A percentile compares a stretch with the other conserved stretches of the same genome.
Conservation (phyloP, 2,113 vertebrate genomes). For the Tetrax tetrax region DNA sequence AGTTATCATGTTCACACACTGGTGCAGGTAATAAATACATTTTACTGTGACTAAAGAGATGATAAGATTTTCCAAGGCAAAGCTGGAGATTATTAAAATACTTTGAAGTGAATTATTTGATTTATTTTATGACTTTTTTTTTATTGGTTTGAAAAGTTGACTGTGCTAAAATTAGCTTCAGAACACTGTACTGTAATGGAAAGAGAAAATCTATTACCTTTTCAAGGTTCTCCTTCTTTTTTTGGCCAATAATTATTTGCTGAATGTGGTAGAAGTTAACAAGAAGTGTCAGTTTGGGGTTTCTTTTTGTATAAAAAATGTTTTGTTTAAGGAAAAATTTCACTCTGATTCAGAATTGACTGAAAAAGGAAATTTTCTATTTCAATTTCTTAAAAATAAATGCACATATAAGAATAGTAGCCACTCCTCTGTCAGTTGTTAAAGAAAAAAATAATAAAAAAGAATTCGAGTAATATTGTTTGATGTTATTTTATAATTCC, state of each 20-base stretch:
- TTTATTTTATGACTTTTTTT: neutral
- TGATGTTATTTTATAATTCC: neutral
- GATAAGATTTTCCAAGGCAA: neutral
- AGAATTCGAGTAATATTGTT: neutral
- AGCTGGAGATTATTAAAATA: neutral
- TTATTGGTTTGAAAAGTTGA: neutral
- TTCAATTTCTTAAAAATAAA: neutral
- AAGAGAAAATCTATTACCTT: neutral
- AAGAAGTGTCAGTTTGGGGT: neutral
- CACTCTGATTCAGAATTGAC: neutral
- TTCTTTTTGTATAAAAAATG: neutral
- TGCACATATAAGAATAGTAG: neutral
- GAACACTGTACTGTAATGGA: neutral
- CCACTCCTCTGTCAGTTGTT: neutral
- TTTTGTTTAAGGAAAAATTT: neutral
- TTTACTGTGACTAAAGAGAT: neutral
- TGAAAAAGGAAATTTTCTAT: neutral
- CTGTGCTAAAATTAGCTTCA: neutral
- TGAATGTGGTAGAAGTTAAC: neutral
- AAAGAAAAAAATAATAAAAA: neutral
- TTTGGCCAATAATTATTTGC: neutral
- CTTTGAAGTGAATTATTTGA: neutral
- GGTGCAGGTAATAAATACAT: neutral
- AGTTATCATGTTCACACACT: neutral
- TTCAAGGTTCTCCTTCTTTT: neutral